Base-by-base conservation (phyloP, 2,797 vertebrate genomes). In the Eospalax fontanierii region DNA sequence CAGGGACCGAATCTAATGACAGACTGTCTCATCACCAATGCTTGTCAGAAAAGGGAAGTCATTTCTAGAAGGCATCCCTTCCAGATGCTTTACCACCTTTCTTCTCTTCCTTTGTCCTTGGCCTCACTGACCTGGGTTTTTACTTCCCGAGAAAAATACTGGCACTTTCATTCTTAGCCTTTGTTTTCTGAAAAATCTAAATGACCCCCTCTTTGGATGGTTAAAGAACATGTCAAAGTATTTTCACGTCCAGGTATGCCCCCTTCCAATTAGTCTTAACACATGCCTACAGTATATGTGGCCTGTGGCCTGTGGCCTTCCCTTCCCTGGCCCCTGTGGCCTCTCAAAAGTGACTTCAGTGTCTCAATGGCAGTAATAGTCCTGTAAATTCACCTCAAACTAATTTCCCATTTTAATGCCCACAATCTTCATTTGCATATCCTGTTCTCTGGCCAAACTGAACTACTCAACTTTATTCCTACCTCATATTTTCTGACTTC, bases 321-420 rank as follows among this genome's bases (percentile, higher is more conserved):
- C 46, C 61, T 33, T 94, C 35, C 2, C 57, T 9, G 18, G 54
- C 46, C 1, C 30, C 84, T 46, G 22, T 10, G 61, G 16, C 68
- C n/a, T 50, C 1, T 3, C 28, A 68, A 89, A 19, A 79, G 26
- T 78, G 40, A 2, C 4, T 46, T 14, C 18, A 18, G 3, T 65
- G 1, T 35, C 16, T 75, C 40, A 54, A 40, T 50, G 35, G 12
- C 21, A n/a, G 43, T 24, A 63, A 38, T 5, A 46, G 28, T 22
- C 46, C 50, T 86, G 33, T 86, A 59, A 38, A 61, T 85, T 57
- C 24, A n/a, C 30, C 59, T 91, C 63, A 35, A 35, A 63, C n/a
- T 88, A 33, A 81, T 65, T 89, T 76, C 65, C 22, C 40, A 16
- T 83, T 95, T 91, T 71, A 54, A 59, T 92, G 92, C 38, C 63